Percentiles rank a stretch among this genome's conserved stretches.
Conservation (phyloP, 2,113 vertebrate species). For the Pogonocichla stellata region DNA sequence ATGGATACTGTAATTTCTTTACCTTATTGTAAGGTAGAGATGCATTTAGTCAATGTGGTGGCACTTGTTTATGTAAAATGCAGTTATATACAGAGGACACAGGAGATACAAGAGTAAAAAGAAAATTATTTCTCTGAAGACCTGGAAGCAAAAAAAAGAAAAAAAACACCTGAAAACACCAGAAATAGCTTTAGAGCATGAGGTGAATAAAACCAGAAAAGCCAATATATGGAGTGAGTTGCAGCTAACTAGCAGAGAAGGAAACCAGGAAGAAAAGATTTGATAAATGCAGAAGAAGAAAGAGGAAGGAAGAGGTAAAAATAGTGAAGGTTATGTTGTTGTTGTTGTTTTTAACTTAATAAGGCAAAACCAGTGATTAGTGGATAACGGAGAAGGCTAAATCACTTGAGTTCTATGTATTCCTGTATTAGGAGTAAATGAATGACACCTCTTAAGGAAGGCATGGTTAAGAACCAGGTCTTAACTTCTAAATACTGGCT, state of each 20-base stretch:
- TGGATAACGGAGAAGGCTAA: neutral
- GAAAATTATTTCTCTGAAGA: neutral
- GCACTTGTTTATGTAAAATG: neutral
- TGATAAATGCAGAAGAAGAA: neutral
- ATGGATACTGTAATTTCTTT: neutral
- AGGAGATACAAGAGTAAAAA: neutral
- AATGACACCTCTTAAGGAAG: neutral
- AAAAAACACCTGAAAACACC: neutral
- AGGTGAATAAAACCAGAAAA: neutral
- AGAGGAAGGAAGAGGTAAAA: neutral
- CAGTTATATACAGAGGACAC: neutral
- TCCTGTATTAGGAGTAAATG: neutral
- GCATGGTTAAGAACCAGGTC: neutral
- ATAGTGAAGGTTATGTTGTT: neutral
- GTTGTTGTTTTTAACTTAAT: neutral
- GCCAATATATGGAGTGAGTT: neutral
- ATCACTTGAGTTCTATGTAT: neutral
- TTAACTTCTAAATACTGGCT: neutral
- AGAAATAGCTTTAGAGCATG: neutral
- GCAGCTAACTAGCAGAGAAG: neutral
- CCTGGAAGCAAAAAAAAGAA: neutral
- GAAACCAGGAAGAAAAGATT: neutral
- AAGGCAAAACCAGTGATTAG: neutral
- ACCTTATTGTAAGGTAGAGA: neutral
- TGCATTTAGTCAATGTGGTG: neutral